These are phyloP conservation scores for Pseudomyrmex sp. DNA, from an alignment of 1,140 invertebrate species.

Conservation along the genomic window DNA sequence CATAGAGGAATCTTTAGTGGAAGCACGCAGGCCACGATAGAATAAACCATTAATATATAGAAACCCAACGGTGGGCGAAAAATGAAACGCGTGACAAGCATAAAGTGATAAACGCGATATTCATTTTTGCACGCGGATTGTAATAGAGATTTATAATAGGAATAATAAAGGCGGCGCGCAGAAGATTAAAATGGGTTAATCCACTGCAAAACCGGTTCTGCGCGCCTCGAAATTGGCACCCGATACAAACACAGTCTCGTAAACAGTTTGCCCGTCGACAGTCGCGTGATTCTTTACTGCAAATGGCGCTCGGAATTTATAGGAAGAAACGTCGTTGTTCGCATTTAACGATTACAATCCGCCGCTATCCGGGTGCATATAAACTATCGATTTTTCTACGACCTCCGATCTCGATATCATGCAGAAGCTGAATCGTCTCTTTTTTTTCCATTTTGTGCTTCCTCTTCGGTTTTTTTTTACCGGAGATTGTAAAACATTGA, in stretches of 20 bases:
- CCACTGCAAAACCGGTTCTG: constrained; percentile 38
- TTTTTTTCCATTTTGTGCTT: not conserved
- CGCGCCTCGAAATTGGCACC: constrained; percentile 48
- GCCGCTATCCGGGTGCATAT: constrained; percentile 35
- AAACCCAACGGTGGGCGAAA: constrained; percentile 15
- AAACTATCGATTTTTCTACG: constrained; percentile 51
- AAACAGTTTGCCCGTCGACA: constrained; percentile 27
- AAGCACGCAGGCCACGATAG: not conserved
- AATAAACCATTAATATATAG: constrained; percentile 37
- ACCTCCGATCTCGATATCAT: constrained; percentile 8
- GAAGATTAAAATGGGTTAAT: constrained; percentile 53
- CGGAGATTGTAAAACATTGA: not conserved
- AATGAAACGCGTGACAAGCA: constrained; percentile 28
- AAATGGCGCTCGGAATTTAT: constrained; percentile 45
- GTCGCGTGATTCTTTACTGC: constrained; percentile 57
- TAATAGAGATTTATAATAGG: constrained; percentile 51
- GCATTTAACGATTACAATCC: constrained; percentile 56
- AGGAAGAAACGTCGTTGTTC: constrained; percentile 56
- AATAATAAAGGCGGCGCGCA: constrained; percentile 46
- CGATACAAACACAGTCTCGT: constrained; percentile 30
- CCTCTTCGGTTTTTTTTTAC: not conserved
- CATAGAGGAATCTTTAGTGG: not conserved
- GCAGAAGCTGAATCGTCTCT: constrained; percentile 4
- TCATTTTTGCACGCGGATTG: constrained; percentile 30
- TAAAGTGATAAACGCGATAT: constrained; percentile 37